A percentile compares a stretch with the other conserved stretches of the same genome.
Evolutionary conservation across 2,113 vertebrate genomes (phyloP).

Genomic region (Panthera uncia): DNA sequence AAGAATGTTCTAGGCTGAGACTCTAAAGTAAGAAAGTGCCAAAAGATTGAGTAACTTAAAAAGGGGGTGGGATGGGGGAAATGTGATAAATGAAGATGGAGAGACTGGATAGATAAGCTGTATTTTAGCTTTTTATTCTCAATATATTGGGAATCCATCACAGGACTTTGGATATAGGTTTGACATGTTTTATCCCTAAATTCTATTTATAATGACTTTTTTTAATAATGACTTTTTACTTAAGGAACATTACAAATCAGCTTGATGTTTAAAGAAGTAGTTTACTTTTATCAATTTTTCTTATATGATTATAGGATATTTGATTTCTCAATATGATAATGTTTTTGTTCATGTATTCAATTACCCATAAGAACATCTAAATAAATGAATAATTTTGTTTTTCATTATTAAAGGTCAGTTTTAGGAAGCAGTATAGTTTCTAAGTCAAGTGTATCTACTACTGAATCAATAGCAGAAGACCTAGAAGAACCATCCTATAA

Average conservation of each 20-base stretch:
- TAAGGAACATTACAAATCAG: slow-evolving; percentile 16
- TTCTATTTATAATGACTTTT: slow-evolving; percentile 3
- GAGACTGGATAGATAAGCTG: background rate
- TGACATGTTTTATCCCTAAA: background rate
- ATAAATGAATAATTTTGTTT: slow-evolving; percentile 37
- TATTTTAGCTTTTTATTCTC: slow-evolving; percentile 4
- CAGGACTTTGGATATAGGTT: background rate
- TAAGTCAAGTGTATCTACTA: slow-evolving; percentile 81
- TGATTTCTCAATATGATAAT: background rate
- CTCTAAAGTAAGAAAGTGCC: background rate
- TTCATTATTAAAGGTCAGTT: slow-evolving; percentile 83
- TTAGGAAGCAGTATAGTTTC: slow-evolving; percentile 87
- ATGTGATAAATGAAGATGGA: background rate
- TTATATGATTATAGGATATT: background rate
- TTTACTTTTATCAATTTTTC: background rate
- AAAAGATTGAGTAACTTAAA: background rate
- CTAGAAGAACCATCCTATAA: slow-evolving; percentile 81
- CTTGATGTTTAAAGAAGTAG: background rate
- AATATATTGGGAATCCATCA: background rate
- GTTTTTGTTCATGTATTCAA: slow-evolving; percentile 19
- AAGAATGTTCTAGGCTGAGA: background rate
- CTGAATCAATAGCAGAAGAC: slow-evolving; percentile 83
- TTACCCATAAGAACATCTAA: slow-evolving; percentile 21
- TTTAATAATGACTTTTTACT: slow-evolving; percentile 1
- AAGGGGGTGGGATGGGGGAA: background rate